phyloP scores from a whole-genome alignment of 1,140 invertebrate species.

The Neodiprion lecontei region DNA sequence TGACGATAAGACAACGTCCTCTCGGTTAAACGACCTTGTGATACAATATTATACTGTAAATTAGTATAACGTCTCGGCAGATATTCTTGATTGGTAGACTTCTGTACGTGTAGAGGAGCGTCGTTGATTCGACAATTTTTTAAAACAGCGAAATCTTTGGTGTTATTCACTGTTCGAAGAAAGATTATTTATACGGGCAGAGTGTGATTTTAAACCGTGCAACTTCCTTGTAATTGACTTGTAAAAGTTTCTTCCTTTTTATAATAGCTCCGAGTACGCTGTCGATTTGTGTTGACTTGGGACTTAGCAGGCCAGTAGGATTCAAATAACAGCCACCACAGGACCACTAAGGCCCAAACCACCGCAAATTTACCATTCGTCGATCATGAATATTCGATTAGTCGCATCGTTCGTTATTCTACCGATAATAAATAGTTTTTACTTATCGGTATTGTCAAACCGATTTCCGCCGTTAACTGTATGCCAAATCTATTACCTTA shows the following conservation, averaged over 20 bases:
- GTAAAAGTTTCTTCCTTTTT: neutral
- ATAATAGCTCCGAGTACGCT: neutral
- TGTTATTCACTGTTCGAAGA: neutral
- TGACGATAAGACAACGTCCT: neutral
- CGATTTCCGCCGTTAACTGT: too few relatives aligned
- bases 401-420: too few relatives aligned
- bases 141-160: neutral
- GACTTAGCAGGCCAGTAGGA: constrained; percentile 64
- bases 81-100: neutral
- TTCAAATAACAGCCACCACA: constrained; percentile 54
- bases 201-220: neutral
- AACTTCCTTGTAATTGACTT: too few relatives aligned
- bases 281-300: constrained; percentile 50
- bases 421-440: too few relatives aligned
- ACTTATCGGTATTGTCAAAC: too few relatives aligned
- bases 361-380: constrained; percentile 31
- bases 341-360: constrained; percentile 62
- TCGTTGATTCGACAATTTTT: too few relatives aligned
- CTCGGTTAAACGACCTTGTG: neutral
- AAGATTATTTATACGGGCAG: neutral
- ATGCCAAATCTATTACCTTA: too few relatives aligned
- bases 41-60: neutral
- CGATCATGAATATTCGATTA: too few relatives aligned
- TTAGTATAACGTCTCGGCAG: neutral
- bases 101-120: too few relatives aligned